Conservation (phyloP, 1,140 invertebrate genomes). For the Cyclargus thomasi region DNA sequence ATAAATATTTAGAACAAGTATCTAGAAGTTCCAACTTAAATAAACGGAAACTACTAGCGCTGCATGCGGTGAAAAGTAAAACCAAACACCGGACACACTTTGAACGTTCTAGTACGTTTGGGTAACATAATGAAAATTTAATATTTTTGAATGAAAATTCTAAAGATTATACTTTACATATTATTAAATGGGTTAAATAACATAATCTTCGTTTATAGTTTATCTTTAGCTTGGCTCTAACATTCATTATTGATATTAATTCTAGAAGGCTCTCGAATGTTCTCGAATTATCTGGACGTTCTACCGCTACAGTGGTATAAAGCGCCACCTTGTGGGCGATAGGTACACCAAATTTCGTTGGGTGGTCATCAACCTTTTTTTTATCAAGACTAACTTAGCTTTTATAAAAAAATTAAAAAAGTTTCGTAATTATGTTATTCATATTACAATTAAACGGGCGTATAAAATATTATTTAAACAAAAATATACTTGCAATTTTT, state of each 20-base stretch:
- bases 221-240: neutral
- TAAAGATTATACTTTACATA: constrained; percentile 5
- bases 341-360: constrained; percentile 27
- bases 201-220: neutral
- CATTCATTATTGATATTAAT: constrained; percentile 24
- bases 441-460: no score
- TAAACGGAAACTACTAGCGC: constrained; percentile 44
- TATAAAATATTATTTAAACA: no score
- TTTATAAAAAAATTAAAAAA: neutral
- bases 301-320: neutral
- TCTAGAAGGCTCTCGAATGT: constrained; percentile 48
- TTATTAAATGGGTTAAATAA: neutral
- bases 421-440: neutral
- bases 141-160: constrained; percentile 27
- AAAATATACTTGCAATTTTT: no score
- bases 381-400: neutral
- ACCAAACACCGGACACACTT: constrained; percentile 40
- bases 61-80: constrained; percentile 36
- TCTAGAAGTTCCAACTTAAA: constrained; percentile 31
- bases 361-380: constrained; percentile 41
- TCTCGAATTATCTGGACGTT: constrained; percentile 43
- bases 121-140: constrained; percentile 20
- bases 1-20: constrained; percentile 41
- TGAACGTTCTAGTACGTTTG: constrained; percentile 47
- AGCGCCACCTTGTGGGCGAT: constrained; percentile 35